Base-by-base conservation (phyloP, 2,113 vertebrate species). In the Corydoras sp. region DNA sequence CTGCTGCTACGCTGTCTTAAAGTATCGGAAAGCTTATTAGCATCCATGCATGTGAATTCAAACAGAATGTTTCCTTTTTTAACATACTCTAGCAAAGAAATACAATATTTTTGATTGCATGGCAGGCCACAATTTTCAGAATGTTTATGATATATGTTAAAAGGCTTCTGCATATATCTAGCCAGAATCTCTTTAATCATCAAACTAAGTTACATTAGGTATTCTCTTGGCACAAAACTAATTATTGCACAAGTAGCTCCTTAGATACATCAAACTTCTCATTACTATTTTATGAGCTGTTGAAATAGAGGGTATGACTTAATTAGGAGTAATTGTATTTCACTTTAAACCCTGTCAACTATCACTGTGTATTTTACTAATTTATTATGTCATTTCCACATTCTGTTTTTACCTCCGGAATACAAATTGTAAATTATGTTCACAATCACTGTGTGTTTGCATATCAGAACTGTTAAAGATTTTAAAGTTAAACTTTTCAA, bases 321-420 rank as follows among this genome's bases (percentile, higher is more conserved):
- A 69, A 69, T 69, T 59, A 71, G 48, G 50, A 15, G 24, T 65
- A 65, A 65, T 30, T 62, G 50, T 30, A 56, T 71, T 71, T 71
- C 3, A 3, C 14, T 64, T 71, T 56, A 14, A 64, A 56, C 12
- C 48, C 4, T 43, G 15, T 32, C 50, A 71, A 62, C 12, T 71
- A 56, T 63, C 51, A 62, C 35, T 71, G 50, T 71, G 56, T 32
- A 55, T 63, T 63, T 10, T 71, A 48, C 12, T 63, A 71, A 71
- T 63, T 63, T 15, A 72, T 72, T 58, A 72, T 64, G 30, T 55
- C 60, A n/a, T 64, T 65, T 61, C 18, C 13, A 60, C 53, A 56
- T 4, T 4, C 60, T 10, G 7, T 14, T 32, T 72, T 72, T 9
- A 15, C 18, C n/a, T 72, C 24, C 49, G 49, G 35, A 72, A 72